phyloP scores from a whole-genome alignment of 1,140 invertebrate genomes.

The Drosophila obscura region DNA sequence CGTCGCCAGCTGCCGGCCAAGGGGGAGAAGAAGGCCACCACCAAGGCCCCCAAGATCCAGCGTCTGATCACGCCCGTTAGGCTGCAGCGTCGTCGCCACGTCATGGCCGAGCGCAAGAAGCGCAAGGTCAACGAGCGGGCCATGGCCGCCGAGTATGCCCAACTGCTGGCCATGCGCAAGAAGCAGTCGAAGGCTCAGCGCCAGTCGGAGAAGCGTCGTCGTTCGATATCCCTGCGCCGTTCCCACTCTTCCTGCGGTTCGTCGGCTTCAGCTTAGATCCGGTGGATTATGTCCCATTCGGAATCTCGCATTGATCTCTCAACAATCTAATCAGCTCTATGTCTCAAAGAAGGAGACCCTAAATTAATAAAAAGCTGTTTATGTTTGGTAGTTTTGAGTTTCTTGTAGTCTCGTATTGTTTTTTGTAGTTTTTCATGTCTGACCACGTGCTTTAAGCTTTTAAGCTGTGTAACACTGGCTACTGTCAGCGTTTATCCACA shows the following conservation, averaged over 20 bases:
- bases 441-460: too few species aligned
- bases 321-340: too few species aligned
- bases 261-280: constrained; percentile 1
- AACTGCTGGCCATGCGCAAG: constrained; percentile 95
- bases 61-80: constrained; percentile 96
- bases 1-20: constrained; percentile 93
- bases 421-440: too few species aligned
- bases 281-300: neutral
- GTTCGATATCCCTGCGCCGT: constrained; percentile 90
- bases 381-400: too few species aligned
- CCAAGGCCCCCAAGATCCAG: constrained; percentile 96
- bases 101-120: constrained; percentile 89
- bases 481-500: too few species aligned
- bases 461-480: too few species aligned
- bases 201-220: constrained; percentile 88
- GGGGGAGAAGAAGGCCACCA: constrained; percentile 71
- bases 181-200: constrained; percentile 96
- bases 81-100: constrained; percentile 86
- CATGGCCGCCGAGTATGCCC: constrained; percentile 94
- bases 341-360: too few species aligned
- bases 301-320: too few species aligned
- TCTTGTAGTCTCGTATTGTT: too few species aligned
- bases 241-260: constrained; percentile 85
- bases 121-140: constrained; percentile 87
- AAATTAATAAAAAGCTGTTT: too few species aligned